A percentile compares a stretch with the other conserved stretches of the same genome.
Evolutionary conservation across 2,888 invertebrate genomes (phyloP).

Genomic region (Temnothorax unifasciatus): DNA sequence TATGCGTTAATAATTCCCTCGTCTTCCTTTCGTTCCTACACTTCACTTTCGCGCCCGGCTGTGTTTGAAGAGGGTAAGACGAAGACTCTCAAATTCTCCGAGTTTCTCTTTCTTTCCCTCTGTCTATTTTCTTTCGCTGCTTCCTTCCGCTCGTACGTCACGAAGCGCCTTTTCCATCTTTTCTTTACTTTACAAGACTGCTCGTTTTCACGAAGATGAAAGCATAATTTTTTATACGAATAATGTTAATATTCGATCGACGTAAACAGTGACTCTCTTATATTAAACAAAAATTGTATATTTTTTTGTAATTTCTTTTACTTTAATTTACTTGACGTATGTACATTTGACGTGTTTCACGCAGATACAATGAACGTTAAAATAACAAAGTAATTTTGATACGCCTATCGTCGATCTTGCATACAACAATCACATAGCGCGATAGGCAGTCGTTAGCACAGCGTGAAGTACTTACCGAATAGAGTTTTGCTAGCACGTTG

Average conservation of each 20-base stretch:
- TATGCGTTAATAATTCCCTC: slow-evolving; percentile 74
- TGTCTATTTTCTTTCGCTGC: neutral
- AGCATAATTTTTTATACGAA: neutral
- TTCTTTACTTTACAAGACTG: neutral
- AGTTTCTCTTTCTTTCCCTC: neutral
- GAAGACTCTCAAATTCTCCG: slow-evolving; percentile 12
- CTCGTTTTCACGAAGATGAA: neutral
- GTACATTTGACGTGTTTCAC: neutral
- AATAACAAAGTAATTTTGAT: neutral
- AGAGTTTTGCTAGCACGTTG: slow-evolving; percentile 17
- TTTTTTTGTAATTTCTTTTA: neutral
- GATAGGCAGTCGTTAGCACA: neutral
- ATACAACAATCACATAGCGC: neutral
- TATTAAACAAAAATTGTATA: neutral
- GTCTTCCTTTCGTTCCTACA: slow-evolving; percentile 72
- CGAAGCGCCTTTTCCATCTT: neutral
- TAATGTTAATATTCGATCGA: neutral
- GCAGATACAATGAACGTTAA: neutral
- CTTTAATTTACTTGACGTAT: neutral
- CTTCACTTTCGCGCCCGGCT: slow-evolving; percentile 70
- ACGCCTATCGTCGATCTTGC: neutral
- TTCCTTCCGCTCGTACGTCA: slow-evolving; percentile 28
- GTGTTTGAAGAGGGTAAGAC: slow-evolving; percentile 62
- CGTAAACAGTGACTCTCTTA: neutral
- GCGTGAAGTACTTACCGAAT: slow-evolving; percentile 22